A percentile compares a stretch with the other conserved stretches of the same genome.
phyloP scores from a whole-genome alignment of 2,888 invertebrate genomes.

The Diarsia brunnea region DNA sequence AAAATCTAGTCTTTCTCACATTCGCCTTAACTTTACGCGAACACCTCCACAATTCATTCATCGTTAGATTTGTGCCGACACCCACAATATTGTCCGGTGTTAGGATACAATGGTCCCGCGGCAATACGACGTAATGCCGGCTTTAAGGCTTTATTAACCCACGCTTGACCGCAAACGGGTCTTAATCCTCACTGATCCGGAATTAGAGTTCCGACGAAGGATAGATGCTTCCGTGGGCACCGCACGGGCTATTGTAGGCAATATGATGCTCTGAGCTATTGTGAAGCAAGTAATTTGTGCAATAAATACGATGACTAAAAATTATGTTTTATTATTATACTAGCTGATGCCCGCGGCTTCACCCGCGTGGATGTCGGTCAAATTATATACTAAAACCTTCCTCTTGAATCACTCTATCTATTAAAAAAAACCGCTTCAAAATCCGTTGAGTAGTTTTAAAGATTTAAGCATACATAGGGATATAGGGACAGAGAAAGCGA shows the following conservation, averaged over 20 bases:
- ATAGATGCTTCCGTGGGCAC: slow-evolving; percentile 55
- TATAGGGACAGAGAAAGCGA: too few relatives aligned
- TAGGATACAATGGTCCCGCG: slow-evolving; percentile 44
- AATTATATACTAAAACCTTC: too few relatives aligned
- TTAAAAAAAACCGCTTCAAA: too few relatives aligned
- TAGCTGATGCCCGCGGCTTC: too few relatives aligned
- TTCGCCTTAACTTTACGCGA: slow-evolving; percentile 42
- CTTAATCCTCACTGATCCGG: slow-evolving; percentile 68
- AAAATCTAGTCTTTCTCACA: not conserved
- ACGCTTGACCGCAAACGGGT: slow-evolving; percentile 54
- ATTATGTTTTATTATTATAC: too few relatives aligned
- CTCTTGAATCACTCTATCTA: too few relatives aligned
- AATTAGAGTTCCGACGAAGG: slow-evolving; percentile 64
- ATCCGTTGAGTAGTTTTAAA: too few relatives aligned
- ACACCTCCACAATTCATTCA: slow-evolving; percentile 51
- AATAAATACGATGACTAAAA: too few relatives aligned
- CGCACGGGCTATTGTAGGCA: slow-evolving; percentile 20
- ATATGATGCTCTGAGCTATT: slow-evolving; percentile 3
- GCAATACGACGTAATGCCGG: slow-evolving; percentile 49
- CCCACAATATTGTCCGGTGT: slow-evolving; percentile 72
- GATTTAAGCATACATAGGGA: too few relatives aligned
- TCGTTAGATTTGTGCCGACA: slow-evolving; percentile 70
- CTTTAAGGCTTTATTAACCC: slow-evolving; percentile 28
- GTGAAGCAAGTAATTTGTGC: slow-evolving; percentile 47
- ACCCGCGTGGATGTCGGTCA: too few relatives aligned